Percentiles rank a stretch among this genome's conserved stretches.
These are phyloP conservation scores for Pangasius djambal DNA, from an alignment of 2,797 vertebrate genomes.

Conservation along the genomic window DNA sequence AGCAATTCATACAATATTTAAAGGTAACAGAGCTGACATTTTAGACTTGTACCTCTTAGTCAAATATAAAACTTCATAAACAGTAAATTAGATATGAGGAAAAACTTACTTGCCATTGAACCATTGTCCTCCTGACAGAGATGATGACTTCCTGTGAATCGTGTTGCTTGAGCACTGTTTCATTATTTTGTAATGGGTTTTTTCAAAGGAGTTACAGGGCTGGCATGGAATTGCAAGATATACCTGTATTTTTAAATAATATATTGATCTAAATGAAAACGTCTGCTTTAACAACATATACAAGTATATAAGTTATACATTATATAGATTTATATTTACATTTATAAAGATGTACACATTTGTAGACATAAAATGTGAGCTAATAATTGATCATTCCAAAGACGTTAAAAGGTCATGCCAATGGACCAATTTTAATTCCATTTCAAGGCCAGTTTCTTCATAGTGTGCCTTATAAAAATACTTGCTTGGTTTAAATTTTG, in stretches of 20 bases:
- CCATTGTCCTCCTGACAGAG: not conserved
- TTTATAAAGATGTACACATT: not conserved
- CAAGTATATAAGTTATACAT: not conserved
- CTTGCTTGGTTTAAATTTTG: no score
- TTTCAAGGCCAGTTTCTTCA: not conserved
- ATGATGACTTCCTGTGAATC: not conserved
- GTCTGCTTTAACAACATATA: not conserved
- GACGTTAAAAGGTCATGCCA: not conserved
- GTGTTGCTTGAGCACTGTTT: not conserved
- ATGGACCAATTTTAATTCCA: not conserved
- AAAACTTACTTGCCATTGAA: not conserved
- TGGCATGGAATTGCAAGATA: not conserved
- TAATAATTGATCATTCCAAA: not conserved
- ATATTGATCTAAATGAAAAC: not conserved
- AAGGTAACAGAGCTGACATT: not conserved
- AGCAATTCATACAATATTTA: not conserved
- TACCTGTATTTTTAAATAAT: not conserved
- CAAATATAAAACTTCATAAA: constrained; percentile 6
- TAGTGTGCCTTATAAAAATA: not conserved
- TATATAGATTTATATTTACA: not conserved
- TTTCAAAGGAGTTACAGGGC: not conserved
- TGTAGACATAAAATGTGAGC: not conserved
- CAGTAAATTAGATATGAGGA: not conserved
- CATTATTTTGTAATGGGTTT: not conserved
- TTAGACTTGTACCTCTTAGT: not conserved